Percentiles rank a stretch among this genome's conserved stretches.
Evolutionary conservation across 2,888 invertebrate genomes (phyloP).

Genomic region (Andrena minutula): DNA sequence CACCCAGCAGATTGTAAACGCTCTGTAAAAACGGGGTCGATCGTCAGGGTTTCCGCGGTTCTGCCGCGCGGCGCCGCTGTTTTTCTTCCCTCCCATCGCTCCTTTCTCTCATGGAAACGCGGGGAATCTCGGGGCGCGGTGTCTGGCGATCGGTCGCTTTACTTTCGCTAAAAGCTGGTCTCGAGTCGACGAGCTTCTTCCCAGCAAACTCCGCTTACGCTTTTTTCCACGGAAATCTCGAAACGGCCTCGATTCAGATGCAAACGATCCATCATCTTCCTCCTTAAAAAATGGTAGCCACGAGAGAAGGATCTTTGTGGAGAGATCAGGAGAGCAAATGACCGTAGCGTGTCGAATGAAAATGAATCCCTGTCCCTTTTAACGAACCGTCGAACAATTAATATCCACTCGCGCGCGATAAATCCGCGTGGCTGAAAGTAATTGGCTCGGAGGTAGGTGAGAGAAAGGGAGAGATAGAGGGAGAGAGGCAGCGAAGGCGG

Average conservation of each 20-base stretch:
- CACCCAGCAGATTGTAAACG: conserved; percentile 95
- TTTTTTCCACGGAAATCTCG: not conserved
- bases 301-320: no score
- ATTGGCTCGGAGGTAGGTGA: conserved; percentile 18
- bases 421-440: conserved; percentile 44
- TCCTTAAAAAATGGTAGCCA: no score
- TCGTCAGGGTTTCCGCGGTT: conserved; percentile 1
- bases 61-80: no score
- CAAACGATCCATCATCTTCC: no score
- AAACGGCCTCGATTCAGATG: not conserved
- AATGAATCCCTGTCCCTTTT: not conserved
- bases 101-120: not conserved
- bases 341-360: no score
- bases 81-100: no score
- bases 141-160: not conserved
- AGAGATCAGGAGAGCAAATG: no score
- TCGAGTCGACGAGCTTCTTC: not conserved
- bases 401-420: conserved; percentile 51
- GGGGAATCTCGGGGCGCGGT: not conserved
- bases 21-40: conserved; percentile 87
- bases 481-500: not conserved
- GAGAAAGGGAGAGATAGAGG: not conserved
- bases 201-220: no score
- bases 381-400: conserved; percentile 44
- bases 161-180: not conserved